Percentiles rank a stretch among this genome's conserved stretches.
Evolutionary conservation across 1,140 invertebrate genomes (phyloP).

Genomic region (Saccostrea cuccullata): DNA sequence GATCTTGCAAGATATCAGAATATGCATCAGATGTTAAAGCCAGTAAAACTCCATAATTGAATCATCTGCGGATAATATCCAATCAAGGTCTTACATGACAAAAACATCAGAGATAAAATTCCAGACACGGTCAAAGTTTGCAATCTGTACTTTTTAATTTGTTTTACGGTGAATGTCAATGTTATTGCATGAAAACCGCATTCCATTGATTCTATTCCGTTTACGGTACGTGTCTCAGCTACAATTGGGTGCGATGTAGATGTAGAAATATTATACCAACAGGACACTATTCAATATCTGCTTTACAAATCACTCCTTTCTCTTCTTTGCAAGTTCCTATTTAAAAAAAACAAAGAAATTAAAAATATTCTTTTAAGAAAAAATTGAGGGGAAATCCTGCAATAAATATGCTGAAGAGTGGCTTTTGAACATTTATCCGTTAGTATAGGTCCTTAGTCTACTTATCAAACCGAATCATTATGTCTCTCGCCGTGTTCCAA

Average conservation of each 20-base stretch:
- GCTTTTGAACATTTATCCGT: background rate
- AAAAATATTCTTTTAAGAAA: background rate
- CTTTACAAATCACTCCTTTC: background rate
- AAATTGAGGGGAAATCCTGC: background rate
- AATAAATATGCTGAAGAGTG: background rate
- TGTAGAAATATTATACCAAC: background rate
- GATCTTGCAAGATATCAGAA: background rate
- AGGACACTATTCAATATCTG: background rate
- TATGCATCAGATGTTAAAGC: background rate
- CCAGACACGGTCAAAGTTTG: background rate
- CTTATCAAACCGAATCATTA: background rate
- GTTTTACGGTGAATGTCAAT: background rate
- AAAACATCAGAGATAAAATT: background rate
- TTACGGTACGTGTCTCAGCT: background rate
- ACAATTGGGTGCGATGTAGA: background rate
- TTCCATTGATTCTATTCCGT: background rate
- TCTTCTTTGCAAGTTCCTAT: background rate
- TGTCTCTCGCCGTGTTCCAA: background rate
- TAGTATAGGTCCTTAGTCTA: conserved; percentile 7
- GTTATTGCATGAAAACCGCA: background rate
- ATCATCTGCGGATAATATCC: background rate
- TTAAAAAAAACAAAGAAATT: background rate
- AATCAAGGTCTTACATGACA: background rate
- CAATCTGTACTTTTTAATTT: background rate
- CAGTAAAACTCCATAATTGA: background rate